Evolutionary conservation across 2,888 invertebrate species (phyloP).

Genomic region (Heliothis peltigera): DNA sequence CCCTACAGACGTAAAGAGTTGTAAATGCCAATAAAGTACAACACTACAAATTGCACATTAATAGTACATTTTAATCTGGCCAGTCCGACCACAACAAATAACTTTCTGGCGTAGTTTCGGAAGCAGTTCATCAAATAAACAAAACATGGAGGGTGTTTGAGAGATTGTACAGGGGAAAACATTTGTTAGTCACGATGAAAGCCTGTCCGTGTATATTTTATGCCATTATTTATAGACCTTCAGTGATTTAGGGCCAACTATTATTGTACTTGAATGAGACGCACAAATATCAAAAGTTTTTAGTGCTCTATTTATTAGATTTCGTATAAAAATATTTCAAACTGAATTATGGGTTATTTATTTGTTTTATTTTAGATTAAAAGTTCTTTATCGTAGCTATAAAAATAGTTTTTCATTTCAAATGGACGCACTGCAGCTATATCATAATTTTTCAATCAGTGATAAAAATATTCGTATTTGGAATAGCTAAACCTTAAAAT

Average conservation of each 20-base stretch:
- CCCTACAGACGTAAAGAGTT: too few relatives aligned
- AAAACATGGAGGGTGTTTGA: slow-evolving; percentile 18
- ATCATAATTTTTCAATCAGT: too few relatives aligned
- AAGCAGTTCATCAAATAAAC: slow-evolving; percentile 31
- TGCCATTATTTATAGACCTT: background rate
- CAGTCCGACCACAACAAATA: background rate
- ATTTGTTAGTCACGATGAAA: slow-evolving; percentile 8
- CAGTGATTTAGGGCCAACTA: background rate
- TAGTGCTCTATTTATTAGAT: background rate
- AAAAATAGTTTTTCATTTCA: too few relatives aligned
- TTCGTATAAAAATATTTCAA: background rate
- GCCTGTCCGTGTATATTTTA: slow-evolving; percentile 3
- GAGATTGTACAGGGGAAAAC: slow-evolving; percentile 6
- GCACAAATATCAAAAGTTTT: background rate
- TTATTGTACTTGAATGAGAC: background rate
- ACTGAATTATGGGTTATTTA: too few relatives aligned
- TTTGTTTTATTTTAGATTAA: too few relatives aligned
- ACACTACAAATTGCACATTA: too few relatives aligned
- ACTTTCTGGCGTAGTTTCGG: too few relatives aligned
- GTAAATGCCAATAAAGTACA: too few relatives aligned
- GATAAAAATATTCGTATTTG: too few relatives aligned
- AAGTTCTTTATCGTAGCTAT: too few relatives aligned
- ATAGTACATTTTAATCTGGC: background rate
- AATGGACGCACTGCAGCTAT: too few relatives aligned
- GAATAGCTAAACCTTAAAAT: too few relatives aligned